Evolutionary conservation across 2,797 vertebrate genomes (phyloP).

Genomic region (Aotus griseimembra): DNA sequence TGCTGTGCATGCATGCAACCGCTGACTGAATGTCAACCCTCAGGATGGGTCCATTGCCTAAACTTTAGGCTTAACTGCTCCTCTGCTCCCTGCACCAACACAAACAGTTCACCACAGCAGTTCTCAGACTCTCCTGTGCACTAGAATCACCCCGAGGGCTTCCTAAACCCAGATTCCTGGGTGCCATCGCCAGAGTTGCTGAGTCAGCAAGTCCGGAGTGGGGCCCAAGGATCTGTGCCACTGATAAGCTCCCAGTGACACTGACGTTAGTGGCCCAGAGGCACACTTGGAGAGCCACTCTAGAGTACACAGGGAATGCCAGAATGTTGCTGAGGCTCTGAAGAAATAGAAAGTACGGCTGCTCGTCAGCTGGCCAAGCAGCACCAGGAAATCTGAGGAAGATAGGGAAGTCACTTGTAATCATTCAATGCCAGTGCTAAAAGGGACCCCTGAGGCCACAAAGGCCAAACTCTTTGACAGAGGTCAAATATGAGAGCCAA

Average conservation of each 20-base stretch:
- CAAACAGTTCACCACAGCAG: background rate
- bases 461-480: background rate
- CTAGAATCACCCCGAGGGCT: background rate
- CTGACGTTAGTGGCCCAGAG: background rate
- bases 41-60: background rate
- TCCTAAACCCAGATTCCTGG: background rate
- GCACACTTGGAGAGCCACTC: background rate
- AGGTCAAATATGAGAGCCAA: background rate
- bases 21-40: background rate
- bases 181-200: background rate
- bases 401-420: background rate
- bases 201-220: background rate
- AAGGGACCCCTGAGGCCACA: background rate
- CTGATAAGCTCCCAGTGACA: background rate
- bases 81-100: background rate
- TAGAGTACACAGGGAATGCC: background rate
- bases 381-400: background rate
- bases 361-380: background rate
- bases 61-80: background rate
- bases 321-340: background rate
- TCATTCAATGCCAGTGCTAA: background rate
- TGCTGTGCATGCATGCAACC: background rate
- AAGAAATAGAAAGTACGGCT: background rate
- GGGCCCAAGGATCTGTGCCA: background rate
- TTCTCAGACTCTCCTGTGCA: background rate